Evolutionary conservation across 2,888 invertebrate species (phyloP).

Genomic region (Thalpophila matura): DNA sequence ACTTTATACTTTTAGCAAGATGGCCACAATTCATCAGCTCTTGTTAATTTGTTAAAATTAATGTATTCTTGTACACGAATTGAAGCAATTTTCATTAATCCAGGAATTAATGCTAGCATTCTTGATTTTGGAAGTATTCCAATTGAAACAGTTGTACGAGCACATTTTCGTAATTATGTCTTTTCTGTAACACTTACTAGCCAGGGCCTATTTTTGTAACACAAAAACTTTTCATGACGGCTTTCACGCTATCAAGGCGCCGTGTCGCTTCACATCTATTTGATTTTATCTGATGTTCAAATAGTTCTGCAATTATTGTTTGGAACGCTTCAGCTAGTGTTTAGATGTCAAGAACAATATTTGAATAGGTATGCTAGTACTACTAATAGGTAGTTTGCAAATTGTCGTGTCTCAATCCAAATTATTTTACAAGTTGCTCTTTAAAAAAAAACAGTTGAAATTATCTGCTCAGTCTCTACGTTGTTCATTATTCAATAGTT

Average conservation of each 20-base stretch:
- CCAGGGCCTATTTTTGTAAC: constrained; percentile 81
- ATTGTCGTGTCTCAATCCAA: not conserved
- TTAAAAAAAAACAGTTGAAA: too few relatives aligned
- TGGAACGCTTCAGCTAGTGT: not conserved
- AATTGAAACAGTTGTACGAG: constrained; percentile 83
- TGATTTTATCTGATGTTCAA: constrained; percentile 44
- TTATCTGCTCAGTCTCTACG: not conserved
- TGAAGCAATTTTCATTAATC: constrained; percentile 83
- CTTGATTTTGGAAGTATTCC: constrained; percentile 86
- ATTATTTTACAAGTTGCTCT: not conserved
- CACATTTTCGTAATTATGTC: constrained; percentile 85
- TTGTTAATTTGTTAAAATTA: constrained; percentile 63
- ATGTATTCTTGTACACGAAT: constrained; percentile 65
- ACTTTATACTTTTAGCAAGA: constrained; percentile 8
- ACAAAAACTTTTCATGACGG: constrained; percentile 69
- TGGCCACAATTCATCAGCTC: constrained; percentile 33
- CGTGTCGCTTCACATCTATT: constrained; percentile 34
- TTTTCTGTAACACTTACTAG: constrained; percentile 81
- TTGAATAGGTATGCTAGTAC: too few relatives aligned
- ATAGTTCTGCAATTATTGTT: constrained; percentile 22
- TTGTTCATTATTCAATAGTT: not conserved
- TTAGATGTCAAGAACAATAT: constrained; percentile 1
- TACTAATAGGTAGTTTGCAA: too few relatives aligned
- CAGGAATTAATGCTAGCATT: constrained; percentile 82
- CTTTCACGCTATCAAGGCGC: constrained; percentile 67